Conservation (phyloP, 2,113 vertebrate species). For the Chaenogobius annularis region DNA sequence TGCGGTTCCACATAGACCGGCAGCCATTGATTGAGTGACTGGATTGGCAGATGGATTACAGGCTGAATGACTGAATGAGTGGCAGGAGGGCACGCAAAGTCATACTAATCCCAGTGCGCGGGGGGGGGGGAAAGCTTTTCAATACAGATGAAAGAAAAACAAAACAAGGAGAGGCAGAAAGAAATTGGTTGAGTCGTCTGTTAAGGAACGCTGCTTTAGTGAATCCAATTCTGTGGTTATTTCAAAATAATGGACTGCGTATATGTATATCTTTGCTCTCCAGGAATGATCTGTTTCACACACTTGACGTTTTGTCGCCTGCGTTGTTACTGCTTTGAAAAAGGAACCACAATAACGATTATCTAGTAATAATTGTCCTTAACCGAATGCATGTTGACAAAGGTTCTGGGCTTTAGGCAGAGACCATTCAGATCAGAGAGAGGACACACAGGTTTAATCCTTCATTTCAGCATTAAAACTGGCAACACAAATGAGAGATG, state of each 20-base stretch:
- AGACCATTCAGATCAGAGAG: no score
- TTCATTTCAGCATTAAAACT: no score
- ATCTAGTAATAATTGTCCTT: no score
- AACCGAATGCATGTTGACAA: no score
- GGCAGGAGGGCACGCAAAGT: conserved; percentile 25
- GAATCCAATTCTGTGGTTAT: background rate
- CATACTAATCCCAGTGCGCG: conserved; percentile 31
- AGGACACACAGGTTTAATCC: no score
- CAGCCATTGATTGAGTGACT: conserved; percentile 61
- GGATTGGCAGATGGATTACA: conserved; percentile 59
- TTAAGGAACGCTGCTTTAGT: background rate
- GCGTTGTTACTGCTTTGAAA: no score
- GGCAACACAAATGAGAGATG: no score
- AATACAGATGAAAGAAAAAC: conserved; percentile 10
- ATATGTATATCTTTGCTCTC: background rate
- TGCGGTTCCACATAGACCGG: conserved; percentile 56
- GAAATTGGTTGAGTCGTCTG: background rate
- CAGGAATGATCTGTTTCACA: no score
- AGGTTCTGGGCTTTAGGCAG: no score
- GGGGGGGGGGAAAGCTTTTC: conserved; percentile 24
- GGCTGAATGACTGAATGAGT: conserved; percentile 46
- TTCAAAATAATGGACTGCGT: background rate
- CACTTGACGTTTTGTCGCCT: no score
- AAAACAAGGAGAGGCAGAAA: background rate
- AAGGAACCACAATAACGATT: no score